Evolutionary conservation across 2,888 invertebrate genomes (phyloP), one percentile per base, ranked within the genome.

Genomic region (Masnerella sp.): DNA sequence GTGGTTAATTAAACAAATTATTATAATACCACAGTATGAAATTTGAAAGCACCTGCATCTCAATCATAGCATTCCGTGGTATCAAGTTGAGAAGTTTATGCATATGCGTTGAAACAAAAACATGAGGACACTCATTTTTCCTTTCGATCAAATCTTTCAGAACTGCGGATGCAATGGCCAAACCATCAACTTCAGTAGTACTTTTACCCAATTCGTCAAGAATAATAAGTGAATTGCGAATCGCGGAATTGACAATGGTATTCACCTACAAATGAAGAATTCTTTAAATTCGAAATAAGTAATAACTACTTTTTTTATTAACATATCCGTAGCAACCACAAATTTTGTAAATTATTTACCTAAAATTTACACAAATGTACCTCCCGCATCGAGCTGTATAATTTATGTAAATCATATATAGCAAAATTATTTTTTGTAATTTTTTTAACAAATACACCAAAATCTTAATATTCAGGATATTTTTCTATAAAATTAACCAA

Each of bases 181-280:
- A 87, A 0, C 96, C 96, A 87, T 96, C 96, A 1, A 90, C 88
- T 84, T 92, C 91, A 0, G 90, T 88, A 0, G 97, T 96, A 69
- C 96, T 95, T 85, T 93, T 93, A 2, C 96, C 97, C 88, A 97
- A 96, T 88, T 97, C 97, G 88, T 98, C 97, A 30, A 97, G 89
- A 22, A 97, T 88, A 0, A 97, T 89, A 2, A 98, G 87, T 0
- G 96, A 95, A 72, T 89, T 88, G 0, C 89, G 84, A 0, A 91
- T 91, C 0, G 93, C 91, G 77, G 91, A 91, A 77, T 91, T 89
- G 1, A 95, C 86, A 2, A 94, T 93, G 12, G 91, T 88, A 1
- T 94, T 90, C 89, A 95, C 92, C 95, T 95, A 80, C 36, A 61
- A 73, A 14, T 42, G 18, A 42, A 18, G 17, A 18, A 42, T 38